Percentiles rank a stretch among this genome's conserved stretches.
These are phyloP conservation scores for Drosophila kepulauana DNA, from an alignment of 1,140 invertebrate species.

Conservation along the genomic window DNA sequence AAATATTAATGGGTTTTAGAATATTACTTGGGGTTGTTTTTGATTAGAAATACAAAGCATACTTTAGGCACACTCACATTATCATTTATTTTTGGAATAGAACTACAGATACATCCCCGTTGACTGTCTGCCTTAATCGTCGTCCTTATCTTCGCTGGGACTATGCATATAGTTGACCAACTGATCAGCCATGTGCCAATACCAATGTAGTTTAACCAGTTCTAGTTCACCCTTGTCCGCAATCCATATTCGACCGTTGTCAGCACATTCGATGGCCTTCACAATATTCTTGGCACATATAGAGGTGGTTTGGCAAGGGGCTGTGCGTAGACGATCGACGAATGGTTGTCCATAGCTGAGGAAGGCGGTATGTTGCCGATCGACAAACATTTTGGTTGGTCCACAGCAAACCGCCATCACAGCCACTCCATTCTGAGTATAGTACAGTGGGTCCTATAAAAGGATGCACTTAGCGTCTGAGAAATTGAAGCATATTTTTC, in stretches of 20 bases:
- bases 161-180: constrained; percentile 68
- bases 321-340: constrained; percentile 71
- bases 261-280: constrained; percentile 66
- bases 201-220: constrained; percentile 68
- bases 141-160: constrained; percentile 49
- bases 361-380: constrained; percentile 64
- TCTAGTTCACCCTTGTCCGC: constrained; percentile 73
- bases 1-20: neutral
- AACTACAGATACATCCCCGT: neutral
- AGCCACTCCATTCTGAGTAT: constrained; percentile 75
- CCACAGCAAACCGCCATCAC: constrained; percentile 79
- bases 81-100: constrained; percentile 21
- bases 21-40: neutral
- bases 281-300: constrained; percentile 75
- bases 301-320: constrained; percentile 67
- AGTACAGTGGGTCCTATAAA: constrained; percentile 69
- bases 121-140: constrained; percentile 4
- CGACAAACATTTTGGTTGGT: constrained; percentile 71
- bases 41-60: neutral
- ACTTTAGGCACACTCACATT: neutral
- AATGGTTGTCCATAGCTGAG: constrained; percentile 71
- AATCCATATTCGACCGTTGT: constrained; percentile 82
- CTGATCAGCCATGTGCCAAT: constrained; percentile 79
- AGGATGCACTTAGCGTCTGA: neutral
- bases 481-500: neutral